Base-by-base conservation (phyloP, 2,888 invertebrate species). In the Meganola albula region DNA sequence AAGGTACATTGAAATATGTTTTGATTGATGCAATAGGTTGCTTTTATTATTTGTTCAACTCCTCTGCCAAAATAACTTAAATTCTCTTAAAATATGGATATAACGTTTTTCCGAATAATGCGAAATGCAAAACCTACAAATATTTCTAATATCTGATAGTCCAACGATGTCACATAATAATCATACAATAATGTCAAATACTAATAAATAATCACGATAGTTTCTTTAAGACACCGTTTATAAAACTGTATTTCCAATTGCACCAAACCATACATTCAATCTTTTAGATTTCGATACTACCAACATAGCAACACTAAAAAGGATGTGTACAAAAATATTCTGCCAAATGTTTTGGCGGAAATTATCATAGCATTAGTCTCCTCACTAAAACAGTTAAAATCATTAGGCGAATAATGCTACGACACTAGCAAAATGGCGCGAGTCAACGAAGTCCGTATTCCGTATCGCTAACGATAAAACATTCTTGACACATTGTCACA, bases 261-360 rank as follows among this genome's bases (percentile, higher is more conserved):
- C 63, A 70, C 63, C 63, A 47, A 51, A 63, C 47, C 53, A 48
- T 46, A 58, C 63, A 64, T 57, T 57, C 61, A 65, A 63, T 67
- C 58, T 56, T 53, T 55, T 57, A 59, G 61, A 63, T 61, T 64
- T 54, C 39, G 38, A 60, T 52, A 53, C 54, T 58, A 59, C 34
- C 42, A 46, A 54, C 46, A 52, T 46, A 49, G 35, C 50, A 44
- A 47, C 10, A 35, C 24, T 44, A 28, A 44, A 53, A 35, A 20
- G 24, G 37, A 40, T 51, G 40, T 43, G 30, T 48, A 49, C 43
- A 50, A 52, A 56, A 50, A 48, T 45, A 48, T 37, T 33, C 33
- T 46, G 31, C 24, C 14, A 22, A 13, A 22, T 10, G 14, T 27
- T 29, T 30, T 24, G 31, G 32, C 31, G 21, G n/a, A n/a, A n/a